Evolutionary conservation across 2,888 invertebrate species (phyloP), one percentile per base, ranked within the genome.

Genomic region (Scaptodrosophila latifasciaeformis): DNA sequence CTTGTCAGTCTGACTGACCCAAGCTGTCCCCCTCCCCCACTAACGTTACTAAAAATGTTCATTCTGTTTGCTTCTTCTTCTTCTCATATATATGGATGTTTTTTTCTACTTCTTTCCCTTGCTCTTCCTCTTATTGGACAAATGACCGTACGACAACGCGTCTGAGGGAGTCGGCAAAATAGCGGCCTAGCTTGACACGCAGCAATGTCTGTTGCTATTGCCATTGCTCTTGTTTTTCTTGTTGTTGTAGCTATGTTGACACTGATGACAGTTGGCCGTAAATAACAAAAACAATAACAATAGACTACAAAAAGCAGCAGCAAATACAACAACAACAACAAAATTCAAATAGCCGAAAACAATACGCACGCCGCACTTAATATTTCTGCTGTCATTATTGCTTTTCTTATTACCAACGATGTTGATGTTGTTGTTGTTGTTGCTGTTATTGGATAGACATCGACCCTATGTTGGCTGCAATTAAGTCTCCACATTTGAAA

Each of bases 141-240:
- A 49, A 49, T 49, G 49, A 49, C 49, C 42, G 35, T 27, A 44
- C 34, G 31, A 31, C 15, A 35, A 35, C 13, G 15, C 19, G 46
- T 31, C 18, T 19, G 6, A 18, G 13, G 27, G n/a, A 15, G 29
- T 15, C 40, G 46, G 30, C 30, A n/a, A 10, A n/a, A n/a, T 13
- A 10, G 31, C 34, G 3, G 34, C 34, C n/a, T n/a, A 15, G 34
- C 34, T 34, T 34, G 34, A 12, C 15, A 50, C 52, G 70, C 31
- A 51, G 66, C 70, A 62, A 65, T 67, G 65, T 64, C 57, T 70
- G 75, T 47, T 63, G 67, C 55, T 55, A 19, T 39, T 49, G 34
- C 24, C 39, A 58, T 43, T 49, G 43, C 42, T 37, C 42, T 29
- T 30, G 17, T 37, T 61, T 52, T 40, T 54, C 54, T 24, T 54